A percentile compares a stretch with the other conserved stretches of the same genome.
These are phyloP conservation scores for Octonoba sinensis DNA, from an alignment of 2,888 invertebrate species.

Conservation along the genomic window DNA sequence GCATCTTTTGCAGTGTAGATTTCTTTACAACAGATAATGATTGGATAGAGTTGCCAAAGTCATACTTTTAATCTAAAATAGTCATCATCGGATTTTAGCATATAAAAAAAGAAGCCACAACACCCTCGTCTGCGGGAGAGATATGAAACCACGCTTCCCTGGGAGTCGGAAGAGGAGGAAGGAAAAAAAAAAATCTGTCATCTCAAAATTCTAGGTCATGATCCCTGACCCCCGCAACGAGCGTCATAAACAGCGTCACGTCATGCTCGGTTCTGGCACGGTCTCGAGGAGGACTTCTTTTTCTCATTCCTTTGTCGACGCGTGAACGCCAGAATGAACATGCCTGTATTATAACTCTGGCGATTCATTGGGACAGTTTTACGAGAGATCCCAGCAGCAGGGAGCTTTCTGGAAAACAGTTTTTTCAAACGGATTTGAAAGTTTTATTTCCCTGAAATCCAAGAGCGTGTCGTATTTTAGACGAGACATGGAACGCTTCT, in stretches of 20 bases:
- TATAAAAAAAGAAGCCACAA: too few relatives aligned
- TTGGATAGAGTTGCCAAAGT: too few relatives aligned
- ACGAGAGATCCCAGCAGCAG: neutral
- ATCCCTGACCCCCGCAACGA: slow-evolving; percentile 30
- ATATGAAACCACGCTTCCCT: too few relatives aligned
- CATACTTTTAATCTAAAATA: too few relatives aligned
- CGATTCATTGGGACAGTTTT: neutral
- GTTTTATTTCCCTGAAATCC: neutral
- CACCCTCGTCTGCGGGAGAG: too few relatives aligned
- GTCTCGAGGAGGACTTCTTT: slow-evolving; percentile 1
- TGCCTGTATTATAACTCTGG: neutral
- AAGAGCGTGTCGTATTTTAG: too few relatives aligned
- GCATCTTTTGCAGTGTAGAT: too few relatives aligned
- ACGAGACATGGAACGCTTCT: too few relatives aligned
- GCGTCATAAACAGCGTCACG: slow-evolving; percentile 14
- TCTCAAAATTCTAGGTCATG: slow-evolving; percentile 35
- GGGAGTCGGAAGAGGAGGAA: neutral
- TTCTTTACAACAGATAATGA: too few relatives aligned
- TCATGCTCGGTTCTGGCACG: neutral
- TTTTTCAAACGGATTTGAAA: neutral
- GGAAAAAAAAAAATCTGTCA: neutral
- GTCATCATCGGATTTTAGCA: too few relatives aligned
- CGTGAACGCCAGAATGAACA: too few relatives aligned
- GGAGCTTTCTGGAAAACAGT: neutral
- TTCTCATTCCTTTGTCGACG: neutral